These are phyloP conservation scores for Pseudopipra pipra DNA, from an alignment of 2,113 vertebrate genomes.

Conservation along the genomic window DNA sequence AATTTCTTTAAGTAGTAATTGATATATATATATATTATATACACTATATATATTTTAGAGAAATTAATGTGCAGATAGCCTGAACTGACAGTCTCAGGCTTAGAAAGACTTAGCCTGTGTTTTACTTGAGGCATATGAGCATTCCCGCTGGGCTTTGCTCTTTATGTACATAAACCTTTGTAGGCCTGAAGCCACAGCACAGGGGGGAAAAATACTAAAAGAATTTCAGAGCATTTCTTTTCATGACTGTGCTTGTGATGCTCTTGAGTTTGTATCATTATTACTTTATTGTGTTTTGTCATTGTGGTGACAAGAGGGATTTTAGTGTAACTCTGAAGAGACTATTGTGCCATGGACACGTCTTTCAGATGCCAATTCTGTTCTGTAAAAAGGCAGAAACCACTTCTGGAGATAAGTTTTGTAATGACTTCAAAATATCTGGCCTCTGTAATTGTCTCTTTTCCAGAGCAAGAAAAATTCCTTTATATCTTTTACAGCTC, in stretches of 20 bases:
- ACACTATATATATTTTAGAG: not conserved
- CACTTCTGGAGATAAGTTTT: not conserved
- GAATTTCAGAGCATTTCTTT: not conserved
- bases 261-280: not conserved
- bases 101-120: not conserved
- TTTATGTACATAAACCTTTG: not conserved
- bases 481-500: not conserved
- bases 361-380: not conserved
- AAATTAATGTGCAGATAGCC: not conserved
- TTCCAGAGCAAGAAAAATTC: not conserved
- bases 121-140: not conserved
- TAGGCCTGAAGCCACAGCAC: not conserved
- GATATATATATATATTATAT: not conserved
- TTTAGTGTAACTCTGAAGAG: not conserved
- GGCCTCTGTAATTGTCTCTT: not conserved
- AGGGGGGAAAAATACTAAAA: not conserved
- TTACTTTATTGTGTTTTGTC: conserved; percentile 7
- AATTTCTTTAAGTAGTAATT: not conserved
- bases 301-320: not conserved
- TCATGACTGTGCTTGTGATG: not conserved
- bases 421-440: not conserved
- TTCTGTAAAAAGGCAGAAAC: not conserved
- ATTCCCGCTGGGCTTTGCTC: not conserved
- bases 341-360: not conserved
- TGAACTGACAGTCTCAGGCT: not conserved